These are phyloP conservation scores for Delichon dasypus DNA, from an alignment of 2,797 vertebrate species.

Conservation along the genomic window DNA sequence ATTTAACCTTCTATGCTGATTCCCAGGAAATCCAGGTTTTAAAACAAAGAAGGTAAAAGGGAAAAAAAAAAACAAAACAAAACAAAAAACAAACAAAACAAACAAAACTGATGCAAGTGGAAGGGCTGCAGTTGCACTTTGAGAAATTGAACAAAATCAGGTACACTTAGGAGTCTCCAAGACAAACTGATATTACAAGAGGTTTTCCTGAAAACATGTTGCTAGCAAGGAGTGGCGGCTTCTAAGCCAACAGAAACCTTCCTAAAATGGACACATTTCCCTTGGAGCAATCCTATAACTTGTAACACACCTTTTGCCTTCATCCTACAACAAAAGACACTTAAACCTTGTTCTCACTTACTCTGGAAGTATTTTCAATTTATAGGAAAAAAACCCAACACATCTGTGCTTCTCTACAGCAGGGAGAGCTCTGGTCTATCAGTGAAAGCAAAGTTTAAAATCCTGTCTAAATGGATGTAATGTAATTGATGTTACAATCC, in stretches of 20 bases:
- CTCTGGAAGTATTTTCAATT: not conserved
- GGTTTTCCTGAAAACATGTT: not conserved
- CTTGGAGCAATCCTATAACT: not conserved
- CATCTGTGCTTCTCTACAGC: not conserved
- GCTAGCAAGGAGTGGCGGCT: not conserved
- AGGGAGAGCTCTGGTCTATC: not conserved
- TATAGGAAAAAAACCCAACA: not conserved
- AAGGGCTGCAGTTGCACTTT: not conserved
- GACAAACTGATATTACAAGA: not conserved
- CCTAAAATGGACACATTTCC: not conserved
- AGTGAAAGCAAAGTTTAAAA: not conserved
- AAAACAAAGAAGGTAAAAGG: not conserved
- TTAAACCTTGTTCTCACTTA: not conserved
- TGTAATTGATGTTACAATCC: not conserved
- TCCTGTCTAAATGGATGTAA: not conserved
- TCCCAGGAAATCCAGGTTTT: constrained; percentile 19
- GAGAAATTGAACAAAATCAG: constrained; percentile 16
- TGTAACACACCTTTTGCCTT: not conserved
- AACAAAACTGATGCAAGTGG: not conserved
- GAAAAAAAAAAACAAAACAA: not conserved
- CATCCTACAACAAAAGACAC: not conserved
- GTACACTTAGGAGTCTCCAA: constrained; percentile 9
- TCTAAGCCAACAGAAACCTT: not conserved
- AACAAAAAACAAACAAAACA: too few relatives aligned
- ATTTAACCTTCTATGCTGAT: not conserved